phyloP scores from a whole-genome alignment of 2,113 vertebrate species.

The Acrocephalus arundinaceus region DNA sequence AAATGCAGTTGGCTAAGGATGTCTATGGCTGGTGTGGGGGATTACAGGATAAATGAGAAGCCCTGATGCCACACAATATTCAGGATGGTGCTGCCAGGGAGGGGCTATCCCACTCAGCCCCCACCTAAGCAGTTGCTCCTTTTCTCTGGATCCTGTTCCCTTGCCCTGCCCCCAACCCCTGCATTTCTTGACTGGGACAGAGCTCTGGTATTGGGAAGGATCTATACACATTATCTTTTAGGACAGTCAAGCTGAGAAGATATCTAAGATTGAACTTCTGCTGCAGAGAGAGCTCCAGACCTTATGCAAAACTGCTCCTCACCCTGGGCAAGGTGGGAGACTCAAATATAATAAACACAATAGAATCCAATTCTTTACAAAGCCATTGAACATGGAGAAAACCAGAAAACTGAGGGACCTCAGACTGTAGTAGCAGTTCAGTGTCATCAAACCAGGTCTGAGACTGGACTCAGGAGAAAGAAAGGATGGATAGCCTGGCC shows the following conservation, averaged over 20 bases:
- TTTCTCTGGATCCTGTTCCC: not conserved
- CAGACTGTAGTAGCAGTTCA: not conserved
- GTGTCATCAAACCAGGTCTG: not conserved
- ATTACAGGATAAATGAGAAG: not conserved
- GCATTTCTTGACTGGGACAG: not conserved
- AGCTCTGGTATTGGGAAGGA: not conserved
- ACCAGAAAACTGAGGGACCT: not conserved
- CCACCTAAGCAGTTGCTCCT: not conserved
- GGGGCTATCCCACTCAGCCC: not conserved
- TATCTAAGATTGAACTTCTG: not conserved
- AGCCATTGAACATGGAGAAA: not conserved
- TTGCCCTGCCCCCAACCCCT: not conserved
- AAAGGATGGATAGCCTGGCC: not conserved
- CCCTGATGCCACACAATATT: accelerated
- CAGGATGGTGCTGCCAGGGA: not conserved
- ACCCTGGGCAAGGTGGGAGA: not conserved
- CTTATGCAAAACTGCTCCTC: not conserved
- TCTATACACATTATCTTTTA: not conserved
- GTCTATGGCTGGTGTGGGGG: not conserved
- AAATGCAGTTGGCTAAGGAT: not conserved
- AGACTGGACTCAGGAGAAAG: not conserved
- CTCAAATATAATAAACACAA: not conserved
- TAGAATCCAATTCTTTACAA: not conserved
- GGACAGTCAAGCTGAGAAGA: not conserved
- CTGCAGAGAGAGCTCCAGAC: not conserved